Base-by-base conservation (phyloP, 1,140 invertebrate species). In the Aethina tumida region DNA sequence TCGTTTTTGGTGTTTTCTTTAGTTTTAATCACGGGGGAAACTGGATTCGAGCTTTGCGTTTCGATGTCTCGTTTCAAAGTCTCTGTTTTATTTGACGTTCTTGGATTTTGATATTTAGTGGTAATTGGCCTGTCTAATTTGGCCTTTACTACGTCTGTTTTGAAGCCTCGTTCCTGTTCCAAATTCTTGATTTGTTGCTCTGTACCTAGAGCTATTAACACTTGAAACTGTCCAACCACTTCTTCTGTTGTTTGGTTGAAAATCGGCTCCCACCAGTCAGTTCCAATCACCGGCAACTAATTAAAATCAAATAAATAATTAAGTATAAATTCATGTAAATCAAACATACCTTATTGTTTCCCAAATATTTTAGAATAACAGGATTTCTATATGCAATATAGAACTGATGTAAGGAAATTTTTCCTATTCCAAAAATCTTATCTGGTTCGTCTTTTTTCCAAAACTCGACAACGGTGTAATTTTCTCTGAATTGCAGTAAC, bases 351-450 rank as follows among this genome's bases (percentile, higher is more conserved):
- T 53, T 53, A 36, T 54, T 52, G 35, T 47, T 46, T 17, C 39
- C 34, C 25, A 75, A 61, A 55, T 73, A 67, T 43, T 70, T 63
- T 31, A 71, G 58, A 35, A 75, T 66, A 21, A 59, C 57, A 21
- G 64, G 56, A 62, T 77, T 73, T 43, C 69, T 60, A 43, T 70
- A 77, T 2, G 72, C 69, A 16, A 75, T 53, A 41, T 68, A 77
- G 45, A 76, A 65, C 32, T 75, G 70, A 55, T 77, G 71, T 19
- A 77, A 52, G 5, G 71, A 59, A 21, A 77, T 45, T 52, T 71
- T 70, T 3, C 67, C 60, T 27, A 74, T 60, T 17, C 73, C 74
- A 17, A 74, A 52, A 10, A 71, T 33, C 41, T 39, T 53, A 43
- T 69, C 64, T n/a, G 42, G 48, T 14, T 53, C 41, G 8, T 37